Percentiles rank a stretch among this genome's conserved stretches.
Evolutionary conservation across 2,113 vertebrate species (phyloP).

Genomic region (Ptilorrhoa leucosticta): DNA sequence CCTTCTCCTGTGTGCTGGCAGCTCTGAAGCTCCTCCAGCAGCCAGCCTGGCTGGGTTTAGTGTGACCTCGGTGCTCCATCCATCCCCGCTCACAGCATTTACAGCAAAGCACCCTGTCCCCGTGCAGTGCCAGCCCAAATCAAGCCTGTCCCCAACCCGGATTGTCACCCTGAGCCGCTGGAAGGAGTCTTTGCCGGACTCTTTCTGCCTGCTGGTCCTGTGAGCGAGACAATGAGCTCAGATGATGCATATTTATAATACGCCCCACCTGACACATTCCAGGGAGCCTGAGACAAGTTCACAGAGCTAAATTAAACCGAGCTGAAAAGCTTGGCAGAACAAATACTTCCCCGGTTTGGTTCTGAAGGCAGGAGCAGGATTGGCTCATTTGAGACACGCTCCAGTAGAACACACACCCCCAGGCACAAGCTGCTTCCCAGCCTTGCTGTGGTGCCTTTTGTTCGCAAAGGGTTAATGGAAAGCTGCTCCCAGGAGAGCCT

Average conservation of each 20-base stretch:
- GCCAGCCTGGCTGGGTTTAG: background rate
- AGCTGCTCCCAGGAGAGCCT: background rate
- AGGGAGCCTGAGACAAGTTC: conserved; percentile 41
- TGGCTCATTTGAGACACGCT: background rate
- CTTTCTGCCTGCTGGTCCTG: background rate
- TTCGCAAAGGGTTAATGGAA: conserved; percentile 26
- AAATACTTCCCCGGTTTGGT: background rate
- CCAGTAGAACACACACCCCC: background rate
- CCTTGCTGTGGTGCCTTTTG: background rate
- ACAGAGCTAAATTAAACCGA: conserved; percentile 47
- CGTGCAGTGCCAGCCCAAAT: background rate
- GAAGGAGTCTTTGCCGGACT: background rate
- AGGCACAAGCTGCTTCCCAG: background rate
- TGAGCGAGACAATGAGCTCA: background rate
- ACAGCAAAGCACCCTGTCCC: background rate
- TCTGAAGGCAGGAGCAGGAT: background rate
- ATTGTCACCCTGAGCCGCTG: background rate
- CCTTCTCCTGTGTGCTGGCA: background rate
- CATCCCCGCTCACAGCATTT: background rate
- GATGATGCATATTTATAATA: conserved; percentile 30
- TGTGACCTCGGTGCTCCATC: background rate
- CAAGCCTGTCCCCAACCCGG: background rate
- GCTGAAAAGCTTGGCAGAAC: conserved; percentile 55
- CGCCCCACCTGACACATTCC: conserved; percentile 56
- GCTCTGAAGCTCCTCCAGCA: background rate